A percentile compares a stretch with the other conserved stretches of the same genome.
phyloP scores from a whole-genome alignment of 1,140 invertebrate species.

The Pseudomyrmex dendroicus region DNA sequence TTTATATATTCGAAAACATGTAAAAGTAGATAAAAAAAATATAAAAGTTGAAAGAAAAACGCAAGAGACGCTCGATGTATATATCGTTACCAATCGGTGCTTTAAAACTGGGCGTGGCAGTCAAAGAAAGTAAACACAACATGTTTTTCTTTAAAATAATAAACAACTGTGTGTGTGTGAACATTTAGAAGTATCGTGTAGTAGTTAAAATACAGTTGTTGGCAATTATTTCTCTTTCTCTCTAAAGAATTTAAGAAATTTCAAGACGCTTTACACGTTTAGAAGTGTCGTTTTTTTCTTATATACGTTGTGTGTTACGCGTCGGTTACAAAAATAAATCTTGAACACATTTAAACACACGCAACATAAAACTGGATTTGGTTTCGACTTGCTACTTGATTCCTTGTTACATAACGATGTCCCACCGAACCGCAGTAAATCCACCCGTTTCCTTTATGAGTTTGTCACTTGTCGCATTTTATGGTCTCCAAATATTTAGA shows the following conservation, averaged over 20 bases:
- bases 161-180: neutral
- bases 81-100: neutral
- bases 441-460: slow-evolving; percentile 43
- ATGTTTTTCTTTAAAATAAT: neutral
- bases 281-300: neutral
- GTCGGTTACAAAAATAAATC: slow-evolving; percentile 8
- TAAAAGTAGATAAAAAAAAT: no score
- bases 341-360: neutral
- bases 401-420: slow-evolving; percentile 23
- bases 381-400: slow-evolving; percentile 33
- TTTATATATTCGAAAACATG: neutral
- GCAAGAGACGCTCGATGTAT: neutral
- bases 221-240: no score
- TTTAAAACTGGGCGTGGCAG: slow-evolving; percentile 46
- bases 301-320: no score
- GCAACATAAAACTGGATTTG: slow-evolving; percentile 18
- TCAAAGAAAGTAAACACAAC: neutral
- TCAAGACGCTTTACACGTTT: no score
- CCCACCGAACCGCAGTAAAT: slow-evolving; percentile 17
- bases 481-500: slow-evolving; percentile 56
- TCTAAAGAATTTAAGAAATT: no score
- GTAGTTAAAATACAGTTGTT: no score
- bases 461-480: slow-evolving; percentile 43
- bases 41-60: neutral
- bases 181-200: no score